Evolutionary conservation across 2,888 invertebrate genomes (phyloP).

Genomic region (Boloria euphrosyne): DNA sequence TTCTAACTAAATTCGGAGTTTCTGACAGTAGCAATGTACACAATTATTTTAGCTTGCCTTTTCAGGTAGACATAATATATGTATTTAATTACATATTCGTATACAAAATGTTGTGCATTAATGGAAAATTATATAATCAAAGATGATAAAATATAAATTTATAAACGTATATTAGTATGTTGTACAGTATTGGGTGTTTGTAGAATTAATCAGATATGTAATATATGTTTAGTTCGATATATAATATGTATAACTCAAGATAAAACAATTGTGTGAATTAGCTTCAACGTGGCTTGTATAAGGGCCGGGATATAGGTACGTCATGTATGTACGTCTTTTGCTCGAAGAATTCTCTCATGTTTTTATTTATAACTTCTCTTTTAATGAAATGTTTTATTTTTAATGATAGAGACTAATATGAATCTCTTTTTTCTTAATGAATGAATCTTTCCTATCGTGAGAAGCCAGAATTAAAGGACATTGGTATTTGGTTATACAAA

Average conservation of each 20-base stretch:
- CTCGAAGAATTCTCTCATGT: slow-evolving; percentile 1
- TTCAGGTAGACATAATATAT: neutral
- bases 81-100: neutral
- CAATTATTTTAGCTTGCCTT: slow-evolving; percentile 62
- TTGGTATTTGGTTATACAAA: no score
- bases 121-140: neutral
- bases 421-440: no score
- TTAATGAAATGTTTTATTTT: neutral
- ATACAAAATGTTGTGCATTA: neutral
- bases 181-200: neutral
- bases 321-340: slow-evolving; percentile 11
- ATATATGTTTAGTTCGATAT: neutral
- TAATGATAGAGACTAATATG: neutral
- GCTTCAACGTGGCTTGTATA: slow-evolving; percentile 31
- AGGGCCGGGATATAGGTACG: slow-evolving; percentile 46
- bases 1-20: slow-evolving; percentile 44
- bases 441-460: no score
- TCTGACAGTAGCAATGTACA: slow-evolving; percentile 59
- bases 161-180: neutral
- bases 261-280: slow-evolving; percentile 55
- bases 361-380: neutral
- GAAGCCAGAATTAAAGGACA: no score
- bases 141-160: neutral
- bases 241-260: slow-evolving; percentile 45
- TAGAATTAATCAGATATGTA: neutral